Base-by-base conservation (phyloP, 2,888 invertebrate genomes). In the Mythimna pallens region DNA sequence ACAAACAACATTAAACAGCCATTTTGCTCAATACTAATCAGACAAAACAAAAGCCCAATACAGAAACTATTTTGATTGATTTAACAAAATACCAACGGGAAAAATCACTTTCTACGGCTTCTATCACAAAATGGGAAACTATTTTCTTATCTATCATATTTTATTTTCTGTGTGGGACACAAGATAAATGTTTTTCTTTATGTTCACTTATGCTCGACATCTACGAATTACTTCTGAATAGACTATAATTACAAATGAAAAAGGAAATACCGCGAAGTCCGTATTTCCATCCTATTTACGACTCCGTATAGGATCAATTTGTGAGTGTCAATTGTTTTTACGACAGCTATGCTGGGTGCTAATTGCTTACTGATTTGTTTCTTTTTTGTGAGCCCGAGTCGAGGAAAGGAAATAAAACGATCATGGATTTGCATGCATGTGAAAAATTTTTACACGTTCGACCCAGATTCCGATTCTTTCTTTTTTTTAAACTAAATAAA, bases 281-380 rank as follows among this genome's bases (percentile, higher is more conserved):
- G 50, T 50, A 34, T 12, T 69, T 72, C 65, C n/a, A 50, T 55
- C 25, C 59, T 66, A 73, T 70, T 80, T 57, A 71, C 71, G 71
- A 65, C 67, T 76, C 66, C 30, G 25, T 72, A 57, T 36, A 52
- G 54, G 50, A 73, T 73, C 58, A 65, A 78, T 82, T 78, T 82
- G 70, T 64, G 70, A 65, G 47, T 65, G 55, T 65, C 65, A 65
- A 78, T 78, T 73, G 70, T 78, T 81, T 81, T 67, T 54, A 67
- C 66, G 58, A 30, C 22, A 62, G 59, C 65, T 66, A 50, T 66
- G 22, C 34, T 20, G 34, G 50, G 40, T 52, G 58, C 70, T 81
- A 82, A 83, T 82, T 80, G 75, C 58, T 78, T 80, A 65, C 77
- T 69, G 83, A 73, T 83, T 75, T 73, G 59, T 54, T 64, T 54